Conservation (phyloP, 2,888 invertebrate genomes). For the Macrostomum cliftonense region DNA sequence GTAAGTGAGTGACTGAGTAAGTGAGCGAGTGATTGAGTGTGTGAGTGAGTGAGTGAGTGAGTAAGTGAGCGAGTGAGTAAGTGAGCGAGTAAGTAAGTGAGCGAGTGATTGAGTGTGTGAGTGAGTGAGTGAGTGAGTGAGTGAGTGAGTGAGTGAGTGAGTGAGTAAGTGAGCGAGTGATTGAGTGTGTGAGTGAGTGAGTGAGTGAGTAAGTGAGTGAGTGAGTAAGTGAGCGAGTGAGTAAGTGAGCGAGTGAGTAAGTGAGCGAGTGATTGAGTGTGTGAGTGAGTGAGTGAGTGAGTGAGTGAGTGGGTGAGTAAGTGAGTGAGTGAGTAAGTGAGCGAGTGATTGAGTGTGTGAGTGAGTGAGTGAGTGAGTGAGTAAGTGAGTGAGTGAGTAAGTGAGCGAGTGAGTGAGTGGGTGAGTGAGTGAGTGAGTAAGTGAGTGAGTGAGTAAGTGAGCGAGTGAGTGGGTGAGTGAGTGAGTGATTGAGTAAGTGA, state of each 20-base stretch:
- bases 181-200: not conserved
- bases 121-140: not conserved
- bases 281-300: not conserved
- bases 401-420: not conserved
- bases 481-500: too few species aligned
- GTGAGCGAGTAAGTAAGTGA: not conserved
- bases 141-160: too few species aligned
- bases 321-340: not conserved
- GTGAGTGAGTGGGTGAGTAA: not conserved
- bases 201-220: not conserved
- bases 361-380: too few species aligned
- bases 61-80: too few species aligned
- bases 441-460: too few species aligned
- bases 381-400: too few species aligned
- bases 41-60: not conserved
- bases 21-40: not conserved
- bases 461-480: not conserved
- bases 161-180: not conserved
- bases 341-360: not conserved
- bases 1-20: not conserved
- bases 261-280: not conserved
- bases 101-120: not conserved
- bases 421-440: too few species aligned
- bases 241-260: not conserved
- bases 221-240: not conserved